Evolutionary conservation across 1,140 invertebrate species (phyloP), one percentile per base, ranked within the genome.

Genomic region (Temnothorax curvispinosus): DNA sequence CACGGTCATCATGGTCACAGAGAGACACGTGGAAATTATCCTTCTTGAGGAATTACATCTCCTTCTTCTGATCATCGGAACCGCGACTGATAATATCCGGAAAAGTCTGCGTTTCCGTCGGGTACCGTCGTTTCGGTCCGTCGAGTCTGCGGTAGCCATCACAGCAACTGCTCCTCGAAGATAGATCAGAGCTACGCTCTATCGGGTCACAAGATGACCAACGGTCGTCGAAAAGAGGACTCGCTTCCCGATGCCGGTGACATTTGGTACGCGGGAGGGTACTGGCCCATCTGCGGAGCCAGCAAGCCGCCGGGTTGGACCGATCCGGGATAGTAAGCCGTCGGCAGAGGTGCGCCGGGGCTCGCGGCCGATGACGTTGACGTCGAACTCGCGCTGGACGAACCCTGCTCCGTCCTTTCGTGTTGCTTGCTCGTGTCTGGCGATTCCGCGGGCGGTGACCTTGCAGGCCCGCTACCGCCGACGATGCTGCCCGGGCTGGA

Each of bases 121-220:
- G 47, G 32, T 35, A n/a, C 32, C 21, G 44, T 69, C 18, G 21
- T 69, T 35, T 41, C 44, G 32, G 38, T 52, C 32, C 27, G 6
- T 52, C 7, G n/a, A 80, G 35, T 69, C n/a, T 27, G 60, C 62
- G 72, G 52, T 7, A 62, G 27, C 13, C 32, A 9, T 87, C 81
- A 88, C 27, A 89, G 69, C 56, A 77, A 56, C 65, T 92, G 91
- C 76, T 93, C 90, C 74, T 88, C 92, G 67, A 93, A 87, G 69
- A 93, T 88, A 64, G 93, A 92, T 94, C 90, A 91, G 72, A 94
- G 92, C 93, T 95, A 95, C 35, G 93, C 88, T 92, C 95, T 95
- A 91, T 97, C 97, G 96, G 97, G 97, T 98, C 97, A 98, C 96
- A 98, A 98, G 96, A 98, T 98, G 85, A 98, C 98, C 13, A 98